Evolutionary conservation across 2,797 vertebrate genomes (phyloP).

Genomic region (Euthynnus affinis): DNA sequence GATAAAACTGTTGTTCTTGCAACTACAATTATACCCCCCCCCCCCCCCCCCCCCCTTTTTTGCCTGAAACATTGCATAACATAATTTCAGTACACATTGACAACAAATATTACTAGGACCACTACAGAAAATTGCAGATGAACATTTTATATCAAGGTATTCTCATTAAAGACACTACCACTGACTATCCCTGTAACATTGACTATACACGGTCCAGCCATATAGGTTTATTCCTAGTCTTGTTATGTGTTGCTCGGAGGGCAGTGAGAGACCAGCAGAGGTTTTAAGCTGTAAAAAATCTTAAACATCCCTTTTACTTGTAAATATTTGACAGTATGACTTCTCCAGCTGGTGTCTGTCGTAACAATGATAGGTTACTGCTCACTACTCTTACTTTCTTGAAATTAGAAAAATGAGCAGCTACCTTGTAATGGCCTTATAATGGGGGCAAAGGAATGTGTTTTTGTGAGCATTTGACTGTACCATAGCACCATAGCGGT

Average conservation of each 20-base stretch:
- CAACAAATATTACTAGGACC: no score
- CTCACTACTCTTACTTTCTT: constrained; percentile 50
- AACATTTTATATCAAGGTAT: no score
- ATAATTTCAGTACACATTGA: no score
- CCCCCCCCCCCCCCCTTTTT: no score
- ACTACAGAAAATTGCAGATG: no score
- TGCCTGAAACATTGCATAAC: no score
- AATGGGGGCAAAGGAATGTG: constrained; percentile 37
- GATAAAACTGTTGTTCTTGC: no score
- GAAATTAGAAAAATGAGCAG: constrained; percentile 48
- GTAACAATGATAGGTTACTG: constrained; percentile 32
- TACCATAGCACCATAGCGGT: not conserved
- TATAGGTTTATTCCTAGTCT: not conserved
- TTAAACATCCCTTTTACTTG: constrained; percentile 37
- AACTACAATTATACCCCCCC: no score
- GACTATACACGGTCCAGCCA: no score
- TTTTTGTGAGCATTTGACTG: constrained; percentile 36
- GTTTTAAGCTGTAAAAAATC: constrained; percentile 31
- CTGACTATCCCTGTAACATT: no score
- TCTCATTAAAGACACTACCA: no score
- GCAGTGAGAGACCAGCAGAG: constrained; percentile 1
- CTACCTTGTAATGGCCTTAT: constrained; percentile 12
- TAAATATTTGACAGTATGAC: constrained; percentile 41
- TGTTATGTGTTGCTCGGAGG: constrained; percentile 17
- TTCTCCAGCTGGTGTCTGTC: constrained; percentile 38